Evolutionary conservation across 2,113 vertebrate species (phyloP).

Genomic region (Gobiocypris rarus): DNA sequence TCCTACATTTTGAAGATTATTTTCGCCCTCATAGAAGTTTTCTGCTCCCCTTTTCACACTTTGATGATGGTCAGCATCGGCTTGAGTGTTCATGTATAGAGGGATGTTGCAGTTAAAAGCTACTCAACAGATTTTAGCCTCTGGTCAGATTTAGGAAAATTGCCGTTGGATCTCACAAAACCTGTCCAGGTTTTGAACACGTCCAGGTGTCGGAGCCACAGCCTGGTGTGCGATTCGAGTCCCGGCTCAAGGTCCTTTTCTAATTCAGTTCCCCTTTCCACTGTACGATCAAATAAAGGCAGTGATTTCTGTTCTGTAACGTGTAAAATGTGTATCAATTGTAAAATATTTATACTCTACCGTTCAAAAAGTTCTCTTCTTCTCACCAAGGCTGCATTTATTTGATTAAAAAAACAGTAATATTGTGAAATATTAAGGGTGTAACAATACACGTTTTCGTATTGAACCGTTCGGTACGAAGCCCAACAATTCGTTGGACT

Average conservation of each 20-base stretch:
- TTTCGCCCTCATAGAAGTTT: background rate
- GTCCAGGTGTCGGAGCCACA: background rate
- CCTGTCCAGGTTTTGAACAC: background rate
- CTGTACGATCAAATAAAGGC: background rate
- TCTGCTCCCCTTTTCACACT: background rate
- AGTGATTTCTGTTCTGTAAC: background rate
- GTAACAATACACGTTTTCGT: no score
- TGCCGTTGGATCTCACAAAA: background rate
- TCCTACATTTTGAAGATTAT: background rate
- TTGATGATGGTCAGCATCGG: background rate
- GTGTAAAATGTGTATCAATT: background rate
- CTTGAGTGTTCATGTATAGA: conserved; percentile 2
- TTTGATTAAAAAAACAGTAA: background rate
- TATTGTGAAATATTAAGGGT: background rate
- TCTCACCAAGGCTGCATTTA: background rate
- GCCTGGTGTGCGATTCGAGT: no score
- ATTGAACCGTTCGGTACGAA: no score
- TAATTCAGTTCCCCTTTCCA: background rate
- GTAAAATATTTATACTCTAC: background rate
- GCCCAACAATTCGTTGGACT: no score
- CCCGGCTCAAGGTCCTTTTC: background rate
- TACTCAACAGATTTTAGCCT: conserved; percentile 28
- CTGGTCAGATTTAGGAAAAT: background rate
- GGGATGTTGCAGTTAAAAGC: conserved; percentile 12
- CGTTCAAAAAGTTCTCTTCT: background rate